A percentile compares a stretch with the other conserved stretches of the same genome.
phyloP scores from a whole-genome alignment of 2,888 invertebrate species.

The Drosophila kanekoi region DNA sequence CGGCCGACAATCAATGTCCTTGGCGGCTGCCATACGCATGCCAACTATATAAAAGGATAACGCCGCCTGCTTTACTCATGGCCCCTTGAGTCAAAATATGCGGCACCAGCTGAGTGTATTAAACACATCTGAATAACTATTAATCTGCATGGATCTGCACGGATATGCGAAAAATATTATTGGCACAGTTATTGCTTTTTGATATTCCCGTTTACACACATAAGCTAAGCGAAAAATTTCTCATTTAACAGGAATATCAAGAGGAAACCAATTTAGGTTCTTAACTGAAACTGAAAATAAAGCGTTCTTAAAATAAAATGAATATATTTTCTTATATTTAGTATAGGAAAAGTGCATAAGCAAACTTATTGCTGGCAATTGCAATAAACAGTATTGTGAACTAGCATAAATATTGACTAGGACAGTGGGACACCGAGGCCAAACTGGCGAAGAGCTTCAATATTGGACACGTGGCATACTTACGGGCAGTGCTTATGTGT shows the following conservation, averaged over 20 bases:
- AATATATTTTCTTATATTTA: not conserved
- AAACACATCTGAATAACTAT: slow-evolving; percentile 45
- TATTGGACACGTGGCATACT: slow-evolving; percentile 63
- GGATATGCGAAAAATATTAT: slow-evolving; percentile 9
- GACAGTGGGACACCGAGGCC: slow-evolving; percentile 5
- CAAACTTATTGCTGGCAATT: slow-evolving; percentile 19
- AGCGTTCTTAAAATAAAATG: not conserved
- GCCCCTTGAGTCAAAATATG: slow-evolving; percentile 32
- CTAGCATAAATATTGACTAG: slow-evolving; percentile 33
- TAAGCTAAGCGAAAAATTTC: no score
- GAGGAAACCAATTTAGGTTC: no score
- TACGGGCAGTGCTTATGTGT: slow-evolving; percentile 26
- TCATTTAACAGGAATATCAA: no score
- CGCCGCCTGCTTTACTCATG: slow-evolving; percentile 18
- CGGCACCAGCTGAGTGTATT: slow-evolving; percentile 47
- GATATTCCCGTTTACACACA: slow-evolving; percentile 1
- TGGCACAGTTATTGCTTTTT: slow-evolving; percentile 9
- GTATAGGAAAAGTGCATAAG: slow-evolving; percentile 9
- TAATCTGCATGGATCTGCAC: slow-evolving; percentile 22
- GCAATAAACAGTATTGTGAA: slow-evolving; percentile 27
- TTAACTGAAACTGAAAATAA: no score
- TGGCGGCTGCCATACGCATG: slow-evolving; percentile 33
- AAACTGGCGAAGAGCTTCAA: slow-evolving; percentile 8
- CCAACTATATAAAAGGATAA: slow-evolving; percentile 28
- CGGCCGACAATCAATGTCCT: slow-evolving; percentile 35